Evolutionary conservation across 2,888 invertebrate genomes (phyloP), one percentile per base, ranked within the genome.

Genomic region (Acrobasis suavella): DNA sequence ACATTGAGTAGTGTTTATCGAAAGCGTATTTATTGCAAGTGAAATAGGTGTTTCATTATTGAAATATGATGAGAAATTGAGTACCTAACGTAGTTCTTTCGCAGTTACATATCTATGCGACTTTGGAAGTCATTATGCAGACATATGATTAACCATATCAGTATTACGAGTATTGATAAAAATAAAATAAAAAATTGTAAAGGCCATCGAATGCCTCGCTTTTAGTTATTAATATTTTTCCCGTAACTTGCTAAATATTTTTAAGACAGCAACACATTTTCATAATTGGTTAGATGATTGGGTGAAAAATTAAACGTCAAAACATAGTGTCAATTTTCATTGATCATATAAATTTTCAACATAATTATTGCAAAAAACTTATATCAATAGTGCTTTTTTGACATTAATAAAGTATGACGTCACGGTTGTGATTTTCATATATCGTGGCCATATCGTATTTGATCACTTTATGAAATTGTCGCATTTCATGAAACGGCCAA

Each of bases 21-120:
- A 66, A 81, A 78, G 85, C 83, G 74, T 88, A 85, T 84, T 82
- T 88, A 85, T 84, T 82, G 82, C 82, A 82, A 80, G 72, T 81
- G 73, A 70, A 69, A 78, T 88, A 84, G 81, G 74, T 80, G 82
- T 83, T 84, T 82, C 75, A 82, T 75, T 72, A 72, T 73, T 70
- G 60, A 72, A 78, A 78, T 75, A 69, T 69, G 78, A 76, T 73
- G 63, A 72, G 72, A 71, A 68, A 77, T 76, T 75, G 46, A 46
- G 46, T 75, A 73, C 76, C 70, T 73, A 73, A 71, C 68, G 75
- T 83, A 87, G 80, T 69, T 68, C 64, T 83, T 76, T 80, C 71
- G 73, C 80, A 76, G 70, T 81, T 72, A 86, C 87, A 88, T 89
- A 90, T 89, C 86, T 77, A 76, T 74, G 76, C 76, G 76, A 72